Conservation (phyloP, 1,140 invertebrate genomes). For the Cotesia chilonis region DNA sequence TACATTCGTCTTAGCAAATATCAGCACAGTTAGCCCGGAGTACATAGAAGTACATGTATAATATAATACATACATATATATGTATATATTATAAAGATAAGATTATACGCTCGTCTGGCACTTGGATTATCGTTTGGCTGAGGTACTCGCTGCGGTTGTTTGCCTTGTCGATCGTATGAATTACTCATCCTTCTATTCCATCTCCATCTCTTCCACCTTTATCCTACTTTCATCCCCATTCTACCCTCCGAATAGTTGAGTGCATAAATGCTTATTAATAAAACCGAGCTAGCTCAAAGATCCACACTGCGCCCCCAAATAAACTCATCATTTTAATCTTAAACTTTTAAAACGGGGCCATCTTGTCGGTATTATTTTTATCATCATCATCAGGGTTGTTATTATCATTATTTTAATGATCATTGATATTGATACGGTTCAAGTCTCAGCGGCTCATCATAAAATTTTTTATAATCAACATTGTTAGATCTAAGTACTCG, state of each 20-base stretch:
- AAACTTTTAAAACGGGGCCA: too few relatives aligned
- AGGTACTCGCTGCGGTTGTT: slow-evolving; percentile 24
- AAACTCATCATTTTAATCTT: too few relatives aligned
- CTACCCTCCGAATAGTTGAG: too few relatives aligned
- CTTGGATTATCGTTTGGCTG: slow-evolving; percentile 6
- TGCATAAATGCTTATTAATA: too few relatives aligned
- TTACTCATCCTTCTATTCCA: background rate
- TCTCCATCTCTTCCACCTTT: background rate
- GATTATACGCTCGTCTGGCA: slow-evolving; percentile 32
- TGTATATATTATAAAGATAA: background rate
- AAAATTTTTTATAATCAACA: slow-evolving; percentile 11
- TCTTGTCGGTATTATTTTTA: too few relatives aligned
- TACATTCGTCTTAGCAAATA: slow-evolving; percentile 53
- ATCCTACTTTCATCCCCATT: too few relatives aligned
- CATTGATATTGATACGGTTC: background rate
- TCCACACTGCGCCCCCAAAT: too few relatives aligned
- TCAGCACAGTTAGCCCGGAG: background rate
- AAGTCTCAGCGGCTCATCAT: slow-evolving; percentile 14
- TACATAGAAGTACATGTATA: too few relatives aligned
- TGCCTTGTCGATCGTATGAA: slow-evolving; percentile 27
- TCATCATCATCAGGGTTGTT: too few relatives aligned
- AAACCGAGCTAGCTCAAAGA: too few relatives aligned
- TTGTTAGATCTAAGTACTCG: slow-evolving; percentile 21
- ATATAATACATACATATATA: too few relatives aligned
- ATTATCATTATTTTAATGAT: too few relatives aligned